These are phyloP conservation scores for Brachionus rotundiformis DNA, from an alignment of 1,140 invertebrate species.

Conservation along the genomic window DNA sequence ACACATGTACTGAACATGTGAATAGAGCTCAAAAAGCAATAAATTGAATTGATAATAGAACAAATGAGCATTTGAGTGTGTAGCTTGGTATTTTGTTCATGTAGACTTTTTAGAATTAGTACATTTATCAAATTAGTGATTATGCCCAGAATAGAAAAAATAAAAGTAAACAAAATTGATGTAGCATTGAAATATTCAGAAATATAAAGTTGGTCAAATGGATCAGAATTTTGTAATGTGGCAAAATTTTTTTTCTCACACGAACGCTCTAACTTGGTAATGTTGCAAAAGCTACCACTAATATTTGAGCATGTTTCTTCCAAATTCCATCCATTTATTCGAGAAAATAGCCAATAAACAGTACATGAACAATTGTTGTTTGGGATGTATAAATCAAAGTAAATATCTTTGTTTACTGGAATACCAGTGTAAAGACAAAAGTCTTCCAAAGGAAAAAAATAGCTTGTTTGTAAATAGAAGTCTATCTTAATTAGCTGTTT, in stretches of 20 bases:
- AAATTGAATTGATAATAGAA: not conserved
- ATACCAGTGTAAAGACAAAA: not conserved
- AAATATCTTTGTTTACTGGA: not conserved
- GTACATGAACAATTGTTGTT: not conserved
- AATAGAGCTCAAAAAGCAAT: not conserved
- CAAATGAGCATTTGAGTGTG: not conserved
- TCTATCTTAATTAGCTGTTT: not conserved
- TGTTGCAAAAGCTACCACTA: not conserved
- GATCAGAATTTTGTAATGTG: not conserved
- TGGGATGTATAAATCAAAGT: not conserved
- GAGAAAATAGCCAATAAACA: not conserved
- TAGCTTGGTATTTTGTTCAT: not conserved
- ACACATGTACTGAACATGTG: not conserved
- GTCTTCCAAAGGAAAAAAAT: not conserved
- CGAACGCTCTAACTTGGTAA: not conserved
- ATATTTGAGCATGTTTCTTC: not conserved
- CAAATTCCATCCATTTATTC: not conserved
- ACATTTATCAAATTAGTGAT: not conserved
- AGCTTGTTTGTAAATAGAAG: not conserved
- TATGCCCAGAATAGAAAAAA: not conserved
- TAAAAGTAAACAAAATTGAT: not conserved
- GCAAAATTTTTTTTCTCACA: not conserved
- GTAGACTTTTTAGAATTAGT: not conserved
- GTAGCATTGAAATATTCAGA: not conserved
- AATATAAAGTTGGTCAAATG: not conserved